Base-by-base conservation (phyloP, 1,140 invertebrate genomes). In the Drosophila malerkotliana region DNA sequence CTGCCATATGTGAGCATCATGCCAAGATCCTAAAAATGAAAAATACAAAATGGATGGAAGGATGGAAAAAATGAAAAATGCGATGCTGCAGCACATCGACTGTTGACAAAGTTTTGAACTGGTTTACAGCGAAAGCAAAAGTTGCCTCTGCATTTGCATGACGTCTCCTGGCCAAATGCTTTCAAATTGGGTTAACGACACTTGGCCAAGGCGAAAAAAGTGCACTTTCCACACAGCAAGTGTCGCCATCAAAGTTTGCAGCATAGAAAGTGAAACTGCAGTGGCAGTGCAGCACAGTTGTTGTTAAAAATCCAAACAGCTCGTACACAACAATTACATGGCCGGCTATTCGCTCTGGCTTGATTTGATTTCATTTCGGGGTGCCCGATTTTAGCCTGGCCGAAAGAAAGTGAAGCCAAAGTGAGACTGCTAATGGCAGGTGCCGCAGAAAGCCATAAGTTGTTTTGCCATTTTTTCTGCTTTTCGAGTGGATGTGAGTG, bases 171-270 rank as follows among this genome's bases (percentile, higher is more conserved):
- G 55, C 82, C 83, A 87, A 85, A 85, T 82, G 82, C 78, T 87
- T 79, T 87, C 83, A 83, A 87, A 87, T 87, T 87, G 82, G 82
- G 82, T 87, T 87, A 87, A 87, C 82, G 82, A 87, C 82, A 87
- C 79, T 87, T 66, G 63, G 63, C 63, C 82, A 87, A 77, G 72
- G 51, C 48, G 52, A 63, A 45, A 34, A 26, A 39, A 71, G 69
- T 72, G 53, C 80, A 87, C 83, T 87, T 87, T 87, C 67, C 83
- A 88, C 77, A 47, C 41, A 44, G 79, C 82, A 75, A 87, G 82
- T 85, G 82, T 87, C 73, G 79, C 69, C 34, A 18, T 10, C 18
- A 18, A 47, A 47, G 8, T 18, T 47, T 47, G 66, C 52, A 48
- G 60, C 81, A 69, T 84, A 80, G 80, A 84, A 84, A 84, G 80